A percentile compares a stretch with the other conserved stretches of the same genome.
These are phyloP conservation scores for Coenobita brevimanus DNA, from an alignment of 1,140 invertebrate species.

Conservation along the genomic window DNA sequence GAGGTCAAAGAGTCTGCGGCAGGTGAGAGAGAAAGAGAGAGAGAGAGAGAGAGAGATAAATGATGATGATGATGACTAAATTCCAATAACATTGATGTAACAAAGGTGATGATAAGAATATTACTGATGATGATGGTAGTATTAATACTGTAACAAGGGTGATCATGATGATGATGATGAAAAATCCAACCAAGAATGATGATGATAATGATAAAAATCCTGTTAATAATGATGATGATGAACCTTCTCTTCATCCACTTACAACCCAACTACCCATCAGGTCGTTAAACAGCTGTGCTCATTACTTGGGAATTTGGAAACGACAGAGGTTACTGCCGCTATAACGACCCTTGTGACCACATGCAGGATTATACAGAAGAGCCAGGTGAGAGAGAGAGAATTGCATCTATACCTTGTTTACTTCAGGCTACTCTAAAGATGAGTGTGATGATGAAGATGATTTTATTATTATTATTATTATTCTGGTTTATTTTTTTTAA, in stretches of 20 bases:
- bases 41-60: too few species aligned
- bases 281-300: constrained; percentile 94
- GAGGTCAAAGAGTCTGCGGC: constrained; percentile 59
- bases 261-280: constrained; percentile 76
- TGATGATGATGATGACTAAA: too few species aligned
- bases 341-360: constrained; percentile 82
- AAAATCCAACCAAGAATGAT: too few species aligned
- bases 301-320: constrained; percentile 89
- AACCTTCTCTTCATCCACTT: too few species aligned
- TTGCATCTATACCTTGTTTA: not conserved
- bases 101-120: too few species aligned
- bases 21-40: too few species aligned
- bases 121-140: too few species aligned
- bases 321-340: constrained; percentile 85
- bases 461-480: not conserved
- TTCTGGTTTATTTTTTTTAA: not conserved
- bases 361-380: constrained; percentile 74
- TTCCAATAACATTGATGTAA: too few species aligned
- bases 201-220: too few species aligned
- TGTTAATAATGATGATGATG: too few species aligned
- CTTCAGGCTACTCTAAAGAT: not conserved
- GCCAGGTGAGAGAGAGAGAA: constrained; percentile 20
- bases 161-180: too few species aligned
- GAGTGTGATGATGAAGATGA: not conserved
- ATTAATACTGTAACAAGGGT: too few species aligned